Evolutionary conservation across 2,113 vertebrate species (phyloP).

Genomic region (Micromys minutus): DNA sequence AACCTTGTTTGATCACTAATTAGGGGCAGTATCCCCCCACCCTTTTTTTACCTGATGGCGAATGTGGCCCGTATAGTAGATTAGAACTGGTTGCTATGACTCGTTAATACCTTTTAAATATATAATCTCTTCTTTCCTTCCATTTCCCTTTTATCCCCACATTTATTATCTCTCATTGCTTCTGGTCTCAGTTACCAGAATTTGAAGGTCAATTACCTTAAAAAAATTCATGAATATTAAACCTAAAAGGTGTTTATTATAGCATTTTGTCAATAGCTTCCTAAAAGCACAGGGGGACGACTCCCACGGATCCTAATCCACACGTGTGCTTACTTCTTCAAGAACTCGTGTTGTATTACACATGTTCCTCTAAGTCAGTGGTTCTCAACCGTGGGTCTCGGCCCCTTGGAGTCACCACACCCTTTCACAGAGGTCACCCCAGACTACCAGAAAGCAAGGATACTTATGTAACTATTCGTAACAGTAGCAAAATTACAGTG

Average conservation of each 20-base stretch:
- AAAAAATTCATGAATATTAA: conserved; percentile 53
- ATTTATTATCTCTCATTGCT: conserved; percentile 31
- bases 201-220: not conserved
- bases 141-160: not conserved
- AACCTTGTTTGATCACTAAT: not conserved
- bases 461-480: not conserved
- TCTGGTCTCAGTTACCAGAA: not conserved
- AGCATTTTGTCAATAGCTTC: conserved; percentile 36
- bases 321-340: not conserved
- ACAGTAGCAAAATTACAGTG: not conserved
- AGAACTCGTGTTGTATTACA: not conserved
- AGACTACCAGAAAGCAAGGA: not conserved
- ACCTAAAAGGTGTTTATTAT: conserved; percentile 26
- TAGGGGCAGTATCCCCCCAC: not conserved
- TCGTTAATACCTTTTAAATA: not conserved
- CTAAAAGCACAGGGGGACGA: conserved; percentile 26
- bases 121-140: not conserved
- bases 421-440: not conserved
- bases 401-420: not conserved
- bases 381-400: not conserved
- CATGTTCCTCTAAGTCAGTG: not conserved
- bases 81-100: not conserved
- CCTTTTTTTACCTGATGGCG: not conserved
- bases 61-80: not conserved
- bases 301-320: not conserved